Base-by-base conservation (phyloP, 1,140 invertebrate genomes). In the Thalassaphorura encarpata region DNA sequence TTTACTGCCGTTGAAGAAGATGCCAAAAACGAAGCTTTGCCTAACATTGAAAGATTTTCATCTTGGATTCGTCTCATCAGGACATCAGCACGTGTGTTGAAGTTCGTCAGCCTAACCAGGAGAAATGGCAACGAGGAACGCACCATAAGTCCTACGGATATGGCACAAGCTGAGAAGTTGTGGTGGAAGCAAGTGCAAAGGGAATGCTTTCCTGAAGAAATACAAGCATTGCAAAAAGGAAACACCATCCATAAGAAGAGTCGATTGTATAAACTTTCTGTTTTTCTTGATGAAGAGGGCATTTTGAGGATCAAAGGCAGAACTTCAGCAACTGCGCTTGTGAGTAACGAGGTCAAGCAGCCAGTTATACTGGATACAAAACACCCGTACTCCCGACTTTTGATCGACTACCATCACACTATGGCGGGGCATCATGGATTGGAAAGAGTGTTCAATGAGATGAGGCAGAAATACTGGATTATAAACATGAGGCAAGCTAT, bases 261-360 rank as follows among this genome's bases (percentile, higher is more conserved):
- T 39, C 67, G 40, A 60, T 73, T 13, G 67, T 66, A 41, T 69
- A 74, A 49, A 68, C 67, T 55, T 69, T 70, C 21, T 71, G 69
- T 1, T 71, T 42, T 47, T 62, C 6, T 70, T 15, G 43, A 55
- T 23, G 15, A 53, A 28, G 55, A 63, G 11, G 58, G 56, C 15
- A 11, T 58, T 8, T 6, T 66, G 0, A 2, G 45, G 13, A 36
- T 51, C 6, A 27, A 46, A 1, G 60, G 61, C 24, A 50, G 63
- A 40, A 48, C 60, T 8, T 4, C 27, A 21, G 19, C 29, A 24
- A 41, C 50, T 15, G 33, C 39, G 11, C 3, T 26, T 16, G 18
- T 57, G 2, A 18, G 42, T 24, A 16, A 48, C 16, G 28, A 39
- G 2, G 13, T 19, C 1, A 56, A 46, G 23, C 6, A 18, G 19